Evolutionary conservation across 2,113 vertebrate species (phyloP).

Genomic region (Dolichallabes microphthalmus): DNA sequence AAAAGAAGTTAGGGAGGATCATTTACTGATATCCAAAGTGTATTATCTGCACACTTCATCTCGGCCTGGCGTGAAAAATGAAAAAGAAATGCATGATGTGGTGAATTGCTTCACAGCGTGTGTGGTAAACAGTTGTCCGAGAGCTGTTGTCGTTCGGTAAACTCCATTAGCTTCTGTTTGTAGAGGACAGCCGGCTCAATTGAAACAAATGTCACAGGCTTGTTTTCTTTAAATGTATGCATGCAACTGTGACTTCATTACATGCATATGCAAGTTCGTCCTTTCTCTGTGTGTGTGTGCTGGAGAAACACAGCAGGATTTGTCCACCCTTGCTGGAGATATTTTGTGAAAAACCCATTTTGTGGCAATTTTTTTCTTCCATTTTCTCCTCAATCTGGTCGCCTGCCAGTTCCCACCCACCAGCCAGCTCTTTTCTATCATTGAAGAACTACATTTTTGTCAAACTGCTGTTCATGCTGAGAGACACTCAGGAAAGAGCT

Average conservation of each 20-base stretch:
- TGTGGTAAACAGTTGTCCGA: conserved; percentile 18
- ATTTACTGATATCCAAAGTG: conserved; percentile 61
- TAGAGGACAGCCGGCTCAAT: background rate
- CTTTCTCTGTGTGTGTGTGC: background rate
- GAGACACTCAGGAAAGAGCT: background rate
- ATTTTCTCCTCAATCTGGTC: conserved; percentile 2
- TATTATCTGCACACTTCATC: conserved; percentile 56
- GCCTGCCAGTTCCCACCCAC: background rate
- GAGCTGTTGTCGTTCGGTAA: background rate
- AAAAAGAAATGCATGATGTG: conserved; percentile 8
- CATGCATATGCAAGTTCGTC: background rate
- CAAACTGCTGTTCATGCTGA: background rate
- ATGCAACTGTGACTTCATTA: conserved; percentile 3
- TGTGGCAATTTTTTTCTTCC: background rate
- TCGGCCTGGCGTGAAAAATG: conserved; percentile 52
- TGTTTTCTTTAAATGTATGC: background rate
- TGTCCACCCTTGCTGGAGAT: background rate
- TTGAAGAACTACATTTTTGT: background rate
- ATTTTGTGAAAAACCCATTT: background rate
- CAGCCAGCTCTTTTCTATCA: background rate
- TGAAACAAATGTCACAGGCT: conserved; percentile 1
- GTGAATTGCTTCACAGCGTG: conserved; percentile 36
- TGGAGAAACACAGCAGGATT: background rate
- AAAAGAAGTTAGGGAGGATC: conserved; percentile 31
- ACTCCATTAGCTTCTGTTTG: conserved; percentile 1